Conservation (phyloP, 2,113 vertebrate genomes). For the Thermophis baileyi region DNA sequence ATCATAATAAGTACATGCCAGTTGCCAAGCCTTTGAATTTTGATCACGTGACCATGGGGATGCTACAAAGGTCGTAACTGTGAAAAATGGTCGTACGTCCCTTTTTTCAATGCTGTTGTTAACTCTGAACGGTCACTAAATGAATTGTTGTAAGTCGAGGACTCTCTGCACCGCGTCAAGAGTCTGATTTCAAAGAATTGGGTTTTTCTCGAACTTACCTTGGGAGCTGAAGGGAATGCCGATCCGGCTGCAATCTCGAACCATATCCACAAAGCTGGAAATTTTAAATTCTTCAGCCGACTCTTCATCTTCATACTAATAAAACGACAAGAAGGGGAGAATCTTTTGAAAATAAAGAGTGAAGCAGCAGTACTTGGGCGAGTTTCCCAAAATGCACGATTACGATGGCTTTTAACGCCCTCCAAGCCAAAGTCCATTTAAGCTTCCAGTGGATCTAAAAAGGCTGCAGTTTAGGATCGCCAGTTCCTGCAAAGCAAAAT, state of each 20-base stretch:
- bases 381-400: not conserved
- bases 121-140: no score
- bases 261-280: conserved; percentile 96
- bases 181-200: not conserved
- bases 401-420: not conserved
- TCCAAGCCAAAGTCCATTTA: not conserved
- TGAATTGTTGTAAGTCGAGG: not conserved
- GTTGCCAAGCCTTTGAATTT: no score
- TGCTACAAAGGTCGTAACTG: no score
- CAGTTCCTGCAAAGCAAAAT: no score
- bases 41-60: no score
- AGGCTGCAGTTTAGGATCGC: not conserved
- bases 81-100: no score
- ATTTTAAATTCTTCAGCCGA: conserved; percentile 97
- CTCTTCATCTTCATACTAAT: conserved; percentile 94
- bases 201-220: conserved; percentile 65
- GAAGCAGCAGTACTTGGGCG: not conserved
- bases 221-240: conserved; percentile 91
- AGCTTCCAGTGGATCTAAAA: not conserved
- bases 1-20: no score
- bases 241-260: conserved; percentile 86
- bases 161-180: not conserved
- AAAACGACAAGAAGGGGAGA: not conserved
- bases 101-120: no score
- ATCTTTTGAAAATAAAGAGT: not conserved